Evolutionary conservation across 2,888 invertebrate species (phyloP).

Genomic region (Pachliopta kotzebuea): DNA sequence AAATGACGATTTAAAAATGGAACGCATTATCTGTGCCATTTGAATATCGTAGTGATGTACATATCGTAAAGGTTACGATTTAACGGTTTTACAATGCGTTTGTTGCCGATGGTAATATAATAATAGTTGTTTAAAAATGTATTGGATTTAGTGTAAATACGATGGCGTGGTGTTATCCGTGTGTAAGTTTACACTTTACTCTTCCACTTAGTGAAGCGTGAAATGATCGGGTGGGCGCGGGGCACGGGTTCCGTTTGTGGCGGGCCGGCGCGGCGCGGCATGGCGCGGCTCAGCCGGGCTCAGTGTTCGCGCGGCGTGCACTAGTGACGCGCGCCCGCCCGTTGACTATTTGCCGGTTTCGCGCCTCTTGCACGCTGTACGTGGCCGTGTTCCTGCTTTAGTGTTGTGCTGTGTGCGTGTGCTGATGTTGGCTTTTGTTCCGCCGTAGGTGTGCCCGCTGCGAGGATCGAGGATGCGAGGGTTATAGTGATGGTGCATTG

Average conservation of each 20-base stretch:
- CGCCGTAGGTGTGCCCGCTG: conserved; percentile 63
- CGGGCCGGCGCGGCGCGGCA: conserved; percentile 31
- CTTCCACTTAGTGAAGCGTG: conserved; percentile 65
- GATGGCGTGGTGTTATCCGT: conserved; percentile 50
- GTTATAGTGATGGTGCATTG: conserved; percentile 75
- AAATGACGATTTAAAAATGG: background rate
- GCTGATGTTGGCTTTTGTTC: conserved; percentile 61
- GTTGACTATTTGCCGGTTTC: conserved; percentile 38
- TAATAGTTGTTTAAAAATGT: background rate
- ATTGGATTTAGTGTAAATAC: conserved; percentile 17
- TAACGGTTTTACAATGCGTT: no score
- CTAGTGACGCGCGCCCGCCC: conserved; percentile 47
- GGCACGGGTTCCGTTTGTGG: conserved; percentile 49
- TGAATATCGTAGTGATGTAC: no score
- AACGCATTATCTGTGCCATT: background rate
- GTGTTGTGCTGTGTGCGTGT: conserved; percentile 56
- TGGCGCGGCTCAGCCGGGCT: conserved; percentile 36
- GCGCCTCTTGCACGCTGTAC: conserved; percentile 35
- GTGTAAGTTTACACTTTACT: conserved; percentile 67
- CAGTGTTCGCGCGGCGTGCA: conserved; percentile 64
- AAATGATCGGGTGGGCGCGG: conserved; percentile 58
- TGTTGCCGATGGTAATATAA: no score
- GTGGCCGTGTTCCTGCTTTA: conserved; percentile 44
- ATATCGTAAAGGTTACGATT: no score
- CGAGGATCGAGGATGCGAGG: conserved; percentile 66